Percentiles rank a stretch among this genome's conserved stretches.
Evolutionary conservation across 2,113 vertebrate genomes (phyloP).

Genomic region (Syrrhaptes paradoxus): DNA sequence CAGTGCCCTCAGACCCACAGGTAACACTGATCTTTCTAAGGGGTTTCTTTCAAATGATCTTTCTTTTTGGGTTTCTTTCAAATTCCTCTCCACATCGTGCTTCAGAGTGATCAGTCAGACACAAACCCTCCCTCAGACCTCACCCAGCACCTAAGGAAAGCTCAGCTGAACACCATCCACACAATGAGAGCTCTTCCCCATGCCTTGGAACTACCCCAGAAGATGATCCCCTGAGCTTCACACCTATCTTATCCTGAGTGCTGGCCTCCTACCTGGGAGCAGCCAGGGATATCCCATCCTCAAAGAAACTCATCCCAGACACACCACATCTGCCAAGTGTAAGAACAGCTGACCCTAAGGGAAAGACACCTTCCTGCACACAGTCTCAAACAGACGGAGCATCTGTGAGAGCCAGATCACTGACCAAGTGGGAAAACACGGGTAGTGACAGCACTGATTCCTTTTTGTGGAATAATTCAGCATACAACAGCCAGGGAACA

Average conservation of each 20-base stretch:
- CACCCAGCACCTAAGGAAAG: neutral
- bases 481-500: neutral
- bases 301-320: neutral
- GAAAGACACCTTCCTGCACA: neutral
- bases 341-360: neutral
- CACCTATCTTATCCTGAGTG: neutral
- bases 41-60: neutral
- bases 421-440: neutral
- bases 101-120: neutral
- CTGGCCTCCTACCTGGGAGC: neutral
- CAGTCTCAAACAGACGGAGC: neutral
- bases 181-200: neutral
- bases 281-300: neutral
- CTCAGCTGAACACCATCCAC: neutral
- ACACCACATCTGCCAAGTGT: neutral
- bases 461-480: neutral
- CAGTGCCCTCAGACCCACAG: neutral
- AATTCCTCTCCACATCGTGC: neutral
- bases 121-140: neutral
- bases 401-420: neutral
- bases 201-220: neutral
- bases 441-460: neutral
- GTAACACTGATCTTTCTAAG: neutral
- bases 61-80: neutral
- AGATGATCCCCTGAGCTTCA: neutral